A percentile compares a stretch with the other conserved stretches of the same genome.
Conservation (phyloP, 1,140 invertebrate species). For the Bombus superbus region DNA sequence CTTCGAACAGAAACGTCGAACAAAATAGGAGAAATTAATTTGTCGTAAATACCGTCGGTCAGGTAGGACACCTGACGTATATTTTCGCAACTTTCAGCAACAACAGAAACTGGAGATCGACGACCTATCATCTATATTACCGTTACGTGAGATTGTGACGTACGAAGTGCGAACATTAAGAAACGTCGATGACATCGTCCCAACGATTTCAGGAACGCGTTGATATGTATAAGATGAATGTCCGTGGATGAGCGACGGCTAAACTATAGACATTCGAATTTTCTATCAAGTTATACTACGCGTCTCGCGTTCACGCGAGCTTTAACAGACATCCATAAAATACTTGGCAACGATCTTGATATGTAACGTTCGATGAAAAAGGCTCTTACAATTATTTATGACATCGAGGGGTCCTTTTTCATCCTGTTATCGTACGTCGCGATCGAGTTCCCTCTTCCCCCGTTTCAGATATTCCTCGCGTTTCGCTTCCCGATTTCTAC, state of each 20-base stretch:
- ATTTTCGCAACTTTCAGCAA: slow-evolving; percentile 5
- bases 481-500: not conserved
- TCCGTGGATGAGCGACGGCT: slow-evolving; percentile 31
- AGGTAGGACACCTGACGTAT: no score
- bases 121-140: not conserved
- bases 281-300: slow-evolving; percentile 61
- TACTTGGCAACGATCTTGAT: slow-evolving; percentile 78
- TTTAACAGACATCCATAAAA: slow-evolving; percentile 66
- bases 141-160: slow-evolving; percentile 33
- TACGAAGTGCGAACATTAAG: slow-evolving; percentile 41
- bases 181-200: slow-evolving; percentile 53
- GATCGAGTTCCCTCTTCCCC: not conserved
- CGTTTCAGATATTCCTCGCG: not conserved
- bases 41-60: not conserved
- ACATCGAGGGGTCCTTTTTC: slow-evolving; percentile 1
- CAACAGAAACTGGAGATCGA: not conserved
- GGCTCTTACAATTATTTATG: slow-evolving; percentile 41
- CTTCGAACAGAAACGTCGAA: not conserved
- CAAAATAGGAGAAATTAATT: not conserved
- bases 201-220: slow-evolving; percentile 48
- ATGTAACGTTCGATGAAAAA: slow-evolving; percentile 77
- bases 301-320: slow-evolving; percentile 45
- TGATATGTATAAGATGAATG: slow-evolving; percentile 69
- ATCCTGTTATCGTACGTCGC: slow-evolving; percentile 29
- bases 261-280: slow-evolving; percentile 62